Evolutionary conservation across 1,140 invertebrate genomes (phyloP), one percentile per base, ranked within the genome.

Genomic region (Aphaenogaster floridana): DNA sequence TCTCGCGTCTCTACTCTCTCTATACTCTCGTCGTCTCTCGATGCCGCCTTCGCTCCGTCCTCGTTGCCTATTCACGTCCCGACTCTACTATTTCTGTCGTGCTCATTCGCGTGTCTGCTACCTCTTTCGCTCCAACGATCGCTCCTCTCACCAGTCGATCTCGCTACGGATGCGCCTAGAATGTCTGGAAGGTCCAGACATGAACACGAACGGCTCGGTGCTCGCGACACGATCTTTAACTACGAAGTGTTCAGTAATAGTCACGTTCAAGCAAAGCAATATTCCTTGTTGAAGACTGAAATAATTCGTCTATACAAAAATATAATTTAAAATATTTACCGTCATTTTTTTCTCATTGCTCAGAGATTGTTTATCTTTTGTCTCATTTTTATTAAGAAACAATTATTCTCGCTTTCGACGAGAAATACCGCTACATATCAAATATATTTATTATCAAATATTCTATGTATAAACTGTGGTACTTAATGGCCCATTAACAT

Each of bases 41-140:
- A 17, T 28, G 15, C 21, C 59, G 45, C 52, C 59, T 61, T 83
- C 42, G 66, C 68, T 74, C 42, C 13, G 39, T 89, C 61, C 88
- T 86, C 72, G 72, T 89, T 86, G 54, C 81, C 54, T 84, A 84
- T 84, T 74, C 80, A 61, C 80, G 69, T 84, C 61, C 48, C 36
- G 50, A 42, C 17, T 86, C 59, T 57, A 52, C 76, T 86, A 86
- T 86, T 86, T 86, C 72, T 80, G 50, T 68, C 84, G 9, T 64
- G 50, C 76, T 86, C 61, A 45, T 64, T 48, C 45, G 34, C 68
- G 52, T 42, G 28, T 50, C 57, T 34, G 7, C 69, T 13, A 76
- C 45, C 69, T 84, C 69, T 76, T 84, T 76, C 57, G 80, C 80
- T 50, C 34, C 69, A 63, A 84, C 69, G 80, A 48, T 74, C 80